phyloP scores from a whole-genome alignment of 1,140 invertebrate genomes.

The Pseudomyrmex pallidus region DNA sequence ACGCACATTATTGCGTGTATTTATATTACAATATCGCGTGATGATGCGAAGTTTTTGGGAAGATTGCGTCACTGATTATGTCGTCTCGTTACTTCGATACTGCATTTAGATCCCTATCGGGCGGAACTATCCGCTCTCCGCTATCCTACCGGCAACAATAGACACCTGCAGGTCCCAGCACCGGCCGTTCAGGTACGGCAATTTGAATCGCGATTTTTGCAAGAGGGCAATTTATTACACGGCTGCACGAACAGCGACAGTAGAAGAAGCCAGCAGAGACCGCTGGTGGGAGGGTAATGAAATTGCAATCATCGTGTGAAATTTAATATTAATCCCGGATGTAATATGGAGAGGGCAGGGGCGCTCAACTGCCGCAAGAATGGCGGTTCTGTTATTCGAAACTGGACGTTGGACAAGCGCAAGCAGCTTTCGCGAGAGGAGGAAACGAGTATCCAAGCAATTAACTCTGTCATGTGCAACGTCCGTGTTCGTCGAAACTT shows the following conservation, averaged over 20 bases:
- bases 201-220: constrained; percentile 76
- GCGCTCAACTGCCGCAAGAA: constrained; percentile 74
- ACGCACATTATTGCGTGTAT: neutral
- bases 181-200: constrained; percentile 61
- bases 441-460: constrained; percentile 59
- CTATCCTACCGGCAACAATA: constrained; percentile 51
- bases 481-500: constrained; percentile 61
- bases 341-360: constrained; percentile 79
- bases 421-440: constrained; percentile 61
- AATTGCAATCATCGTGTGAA: constrained; percentile 83
- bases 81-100: constrained; percentile 52
- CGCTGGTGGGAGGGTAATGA: constrained; percentile 78
- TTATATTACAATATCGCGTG: neutral
- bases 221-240: constrained; percentile 70
- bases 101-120: constrained; percentile 50
- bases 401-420: constrained; percentile 59
- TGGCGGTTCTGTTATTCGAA: constrained; percentile 58
- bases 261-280: constrained; percentile 58
- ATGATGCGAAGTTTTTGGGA: neutral
- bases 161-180: constrained; percentile 43
- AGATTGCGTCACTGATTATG: constrained; percentile 35
- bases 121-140: constrained; percentile 25
- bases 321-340: constrained; percentile 84
- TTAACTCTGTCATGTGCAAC: constrained; percentile 62
- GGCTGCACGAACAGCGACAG: constrained; percentile 46